phyloP scores from a whole-genome alignment of 2,797 vertebrate genomes.

The Rhabdophis nuchalis region DNA sequence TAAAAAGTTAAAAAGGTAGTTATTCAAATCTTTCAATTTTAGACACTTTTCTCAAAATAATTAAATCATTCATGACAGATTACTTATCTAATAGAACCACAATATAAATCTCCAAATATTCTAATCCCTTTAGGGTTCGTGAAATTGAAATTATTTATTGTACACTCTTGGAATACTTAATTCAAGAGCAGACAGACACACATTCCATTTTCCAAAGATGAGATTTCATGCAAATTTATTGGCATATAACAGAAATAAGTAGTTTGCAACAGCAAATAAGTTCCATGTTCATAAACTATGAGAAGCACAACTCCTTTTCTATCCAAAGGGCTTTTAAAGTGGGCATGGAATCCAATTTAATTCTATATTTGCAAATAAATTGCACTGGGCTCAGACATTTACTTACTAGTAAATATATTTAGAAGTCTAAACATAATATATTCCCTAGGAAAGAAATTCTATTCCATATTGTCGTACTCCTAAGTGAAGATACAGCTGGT shows the following conservation, averaged over 20 bases:
- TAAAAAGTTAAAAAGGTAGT: constrained; percentile 20
- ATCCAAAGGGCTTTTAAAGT: neutral
- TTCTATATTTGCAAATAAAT: neutral
- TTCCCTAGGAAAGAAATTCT: neutral
- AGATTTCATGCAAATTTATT: constrained; percentile 7
- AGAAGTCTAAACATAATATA: neutral
- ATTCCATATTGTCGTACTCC: neutral
- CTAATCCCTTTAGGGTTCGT: constrained; percentile 55
- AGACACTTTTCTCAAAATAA: constrained; percentile 48
- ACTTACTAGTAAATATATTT: neutral
- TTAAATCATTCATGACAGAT: constrained; percentile 47
- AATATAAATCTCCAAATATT: constrained; percentile 54
- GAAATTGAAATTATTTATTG: constrained; percentile 57
- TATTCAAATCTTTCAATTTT: constrained; percentile 50
- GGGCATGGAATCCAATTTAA: neutral
- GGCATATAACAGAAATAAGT: neutral
- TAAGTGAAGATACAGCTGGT: neutral
- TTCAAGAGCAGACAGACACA: constrained; percentile 14
- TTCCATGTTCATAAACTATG: neutral
- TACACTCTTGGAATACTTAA: constrained; percentile 41
- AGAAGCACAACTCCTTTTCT: neutral
- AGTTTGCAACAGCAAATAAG: neutral
- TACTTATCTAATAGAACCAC: constrained; percentile 44
- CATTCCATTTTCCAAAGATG: neutral
- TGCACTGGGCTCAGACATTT: neutral